Conservation (phyloP, 2,888 invertebrate species). For the Augiades crinisus region DNA sequence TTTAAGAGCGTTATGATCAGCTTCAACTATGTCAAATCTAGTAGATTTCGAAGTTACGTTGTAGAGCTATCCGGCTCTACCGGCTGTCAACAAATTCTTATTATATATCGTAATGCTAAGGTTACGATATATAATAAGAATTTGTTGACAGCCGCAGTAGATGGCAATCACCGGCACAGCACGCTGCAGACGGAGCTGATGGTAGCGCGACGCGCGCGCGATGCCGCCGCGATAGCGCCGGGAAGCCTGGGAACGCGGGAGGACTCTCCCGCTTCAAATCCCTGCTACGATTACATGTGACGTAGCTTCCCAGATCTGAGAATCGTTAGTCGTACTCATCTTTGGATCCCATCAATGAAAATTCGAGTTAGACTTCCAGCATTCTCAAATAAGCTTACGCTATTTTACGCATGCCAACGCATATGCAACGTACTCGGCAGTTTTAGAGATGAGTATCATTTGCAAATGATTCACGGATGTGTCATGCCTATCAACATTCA, state of each 20-base stretch:
- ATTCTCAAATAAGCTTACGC: not conserved
- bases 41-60: too few species aligned
- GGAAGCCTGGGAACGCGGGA: conserved; percentile 17
- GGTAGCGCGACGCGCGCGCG: conserved; percentile 19
- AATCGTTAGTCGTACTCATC: too few species aligned
- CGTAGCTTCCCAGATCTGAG: not conserved
- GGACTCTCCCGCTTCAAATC: not conserved
- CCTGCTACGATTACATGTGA: not conserved
- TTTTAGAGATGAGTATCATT: conserved; percentile 13
- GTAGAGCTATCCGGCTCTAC: too few species aligned
- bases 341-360: not conserved
- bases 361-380: not conserved
- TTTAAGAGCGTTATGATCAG: too few species aligned
- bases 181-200: conserved; percentile 8
- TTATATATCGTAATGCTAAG: too few species aligned
- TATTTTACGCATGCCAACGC: not conserved
- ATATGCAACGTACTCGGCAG: not conserved
- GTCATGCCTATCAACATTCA: conserved; percentile 21
- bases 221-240: conserved; percentile 25
- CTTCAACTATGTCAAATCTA: too few species aligned
- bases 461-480: conserved; percentile 21
- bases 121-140: not conserved
- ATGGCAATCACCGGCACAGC: conserved; percentile 11
- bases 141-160: not conserved
- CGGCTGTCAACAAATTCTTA: not conserved